Conservation (phyloP, 2,113 vertebrate genomes). For the Dicaeum eximium region DNA sequence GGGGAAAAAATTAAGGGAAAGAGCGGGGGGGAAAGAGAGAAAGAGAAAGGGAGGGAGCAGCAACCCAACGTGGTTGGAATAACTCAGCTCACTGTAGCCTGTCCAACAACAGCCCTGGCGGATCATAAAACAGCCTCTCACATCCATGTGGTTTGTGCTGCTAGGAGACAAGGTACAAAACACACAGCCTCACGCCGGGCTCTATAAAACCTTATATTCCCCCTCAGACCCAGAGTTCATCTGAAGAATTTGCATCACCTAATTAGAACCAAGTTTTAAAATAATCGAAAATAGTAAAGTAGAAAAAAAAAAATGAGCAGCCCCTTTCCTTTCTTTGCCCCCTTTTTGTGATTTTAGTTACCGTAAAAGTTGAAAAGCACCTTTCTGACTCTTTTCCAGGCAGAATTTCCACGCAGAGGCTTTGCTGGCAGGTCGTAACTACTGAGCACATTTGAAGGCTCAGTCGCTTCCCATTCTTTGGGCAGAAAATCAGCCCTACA, state of each 20-base stretch:
- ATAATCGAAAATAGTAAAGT: neutral
- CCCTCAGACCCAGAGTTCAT: slow-evolving; percentile 26
- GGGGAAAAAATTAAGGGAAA: neutral
- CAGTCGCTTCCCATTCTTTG: neutral
- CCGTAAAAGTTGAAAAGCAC: neutral
- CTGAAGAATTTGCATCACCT: slow-evolving; percentile 54
- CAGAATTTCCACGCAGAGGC: neutral
- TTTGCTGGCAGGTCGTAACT: neutral
- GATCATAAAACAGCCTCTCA: slow-evolving; percentile 35
- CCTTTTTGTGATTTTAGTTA: neutral
- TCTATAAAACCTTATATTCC: slow-evolving; percentile 40
- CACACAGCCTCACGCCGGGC: slow-evolving; percentile 1
- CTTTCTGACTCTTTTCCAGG: neutral
- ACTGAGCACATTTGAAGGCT: neutral
- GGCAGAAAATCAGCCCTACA: too few species aligned
- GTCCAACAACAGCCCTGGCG: slow-evolving; percentile 36
- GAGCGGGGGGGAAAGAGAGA: neutral
- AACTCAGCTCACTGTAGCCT: neutral
- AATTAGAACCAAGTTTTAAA: slow-evolving; percentile 45
- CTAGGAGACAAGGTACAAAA: slow-evolving; percentile 68
- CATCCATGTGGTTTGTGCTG: slow-evolving; percentile 51
- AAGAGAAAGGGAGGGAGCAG: neutral
- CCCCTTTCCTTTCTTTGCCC: neutral
- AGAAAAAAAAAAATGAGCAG: neutral
- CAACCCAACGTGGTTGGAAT: neutral